Conservation (phyloP, 2,113 vertebrate genomes). For the Caranx melampygus region DNA sequence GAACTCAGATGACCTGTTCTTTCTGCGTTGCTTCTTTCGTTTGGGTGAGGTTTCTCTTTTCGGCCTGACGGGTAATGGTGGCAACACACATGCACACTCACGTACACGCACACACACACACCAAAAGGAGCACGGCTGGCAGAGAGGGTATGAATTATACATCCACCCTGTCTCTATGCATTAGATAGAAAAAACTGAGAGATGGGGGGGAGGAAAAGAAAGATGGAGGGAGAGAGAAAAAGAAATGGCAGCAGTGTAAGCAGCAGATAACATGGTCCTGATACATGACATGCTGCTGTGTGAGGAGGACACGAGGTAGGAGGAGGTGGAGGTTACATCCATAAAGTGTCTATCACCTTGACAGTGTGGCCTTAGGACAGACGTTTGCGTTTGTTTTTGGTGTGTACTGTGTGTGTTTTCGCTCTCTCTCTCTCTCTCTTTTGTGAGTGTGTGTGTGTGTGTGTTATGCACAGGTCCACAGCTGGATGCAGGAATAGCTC, state of each 20-base stretch:
- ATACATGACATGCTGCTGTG: slow-evolving; percentile 48
- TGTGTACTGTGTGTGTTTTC: slow-evolving; percentile 9
- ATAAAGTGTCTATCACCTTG: slow-evolving; percentile 32
- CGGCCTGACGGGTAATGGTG: slow-evolving; percentile 54
- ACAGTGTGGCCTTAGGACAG: slow-evolving; percentile 47
- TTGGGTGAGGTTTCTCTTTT: slow-evolving; percentile 47
- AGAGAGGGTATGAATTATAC: slow-evolving; percentile 81
- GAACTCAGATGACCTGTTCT: slow-evolving; percentile 67
- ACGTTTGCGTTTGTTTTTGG: slow-evolving; percentile 45
- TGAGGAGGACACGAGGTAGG: slow-evolving; percentile 2
- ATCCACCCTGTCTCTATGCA: slow-evolving; percentile 78
- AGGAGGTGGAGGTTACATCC: slow-evolving; percentile 4
- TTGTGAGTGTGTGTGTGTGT: slow-evolving; percentile 21
- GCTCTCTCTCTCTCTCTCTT: too few relatives aligned
- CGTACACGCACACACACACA: slow-evolving; percentile 43
- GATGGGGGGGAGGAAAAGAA: slow-evolving; percentile 23
- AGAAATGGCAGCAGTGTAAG: slow-evolving; percentile 55
- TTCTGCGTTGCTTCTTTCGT: slow-evolving; percentile 51
- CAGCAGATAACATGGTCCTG: slow-evolving; percentile 53
- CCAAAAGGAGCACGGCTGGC: slow-evolving; percentile 58
- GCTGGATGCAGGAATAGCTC: slow-evolving; percentile 70
- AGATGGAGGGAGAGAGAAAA: slow-evolving; percentile 30
- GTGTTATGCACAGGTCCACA: slow-evolving; percentile 61
- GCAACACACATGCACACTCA: slow-evolving; percentile 20
- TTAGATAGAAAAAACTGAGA: slow-evolving; percentile 67